Base-by-base conservation (phyloP, 2,888 invertebrate genomes). In the Junonia oenone region DNA sequence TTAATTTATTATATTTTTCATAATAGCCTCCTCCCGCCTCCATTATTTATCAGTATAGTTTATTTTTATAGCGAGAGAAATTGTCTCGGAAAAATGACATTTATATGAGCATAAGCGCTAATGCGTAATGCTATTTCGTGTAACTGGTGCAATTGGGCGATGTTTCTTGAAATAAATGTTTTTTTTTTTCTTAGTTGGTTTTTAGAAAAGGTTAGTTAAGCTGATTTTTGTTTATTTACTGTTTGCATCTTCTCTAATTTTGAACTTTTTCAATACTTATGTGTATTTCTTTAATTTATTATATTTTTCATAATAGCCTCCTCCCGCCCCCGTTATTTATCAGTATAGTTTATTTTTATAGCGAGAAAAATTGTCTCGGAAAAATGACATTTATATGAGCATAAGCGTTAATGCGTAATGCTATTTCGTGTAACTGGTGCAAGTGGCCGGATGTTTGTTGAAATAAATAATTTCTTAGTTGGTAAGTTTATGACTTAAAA, bases 281-380 rank as follows among this genome's bases (percentile, higher is more conserved):
- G n/a, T n/a, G n/a, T n/a, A n/a, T n/a, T n/a, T n/a, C n/a, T n/a
- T n/a, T n/a, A n/a, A n/a, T n/a, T n/a, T n/a, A n/a, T n/a, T n/a
- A n/a, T n/a, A 88, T 88, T 89, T 88, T 88, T 89, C 88, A 87
- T 89, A 89, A 87, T 88, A 84, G 80, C 81, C 79, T 78, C n/a
- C n/a, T n/a, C 81, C 76, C 60, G 59, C 61, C 63, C 55, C 56
- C 61, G 63, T 63, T 78, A 68, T 81, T 73, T 69, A 72, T 73
- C 72, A 76, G 75, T 75, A 74, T 80, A 76, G 78, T 85, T 85
- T 81, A 77, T 74, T 80, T 78, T 78, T 78, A 79, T 62, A 55
- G n/a, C 55, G 59, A 58, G 51, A 54, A 60, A 59, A 59, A 63
- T 63, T 61, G 61, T 64, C 59, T 58, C 59, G 56, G 56, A 58